phyloP scores from a whole-genome alignment of 35 echinoderm and acorn worm genomes.

The Chiridota heheva region DNA sequence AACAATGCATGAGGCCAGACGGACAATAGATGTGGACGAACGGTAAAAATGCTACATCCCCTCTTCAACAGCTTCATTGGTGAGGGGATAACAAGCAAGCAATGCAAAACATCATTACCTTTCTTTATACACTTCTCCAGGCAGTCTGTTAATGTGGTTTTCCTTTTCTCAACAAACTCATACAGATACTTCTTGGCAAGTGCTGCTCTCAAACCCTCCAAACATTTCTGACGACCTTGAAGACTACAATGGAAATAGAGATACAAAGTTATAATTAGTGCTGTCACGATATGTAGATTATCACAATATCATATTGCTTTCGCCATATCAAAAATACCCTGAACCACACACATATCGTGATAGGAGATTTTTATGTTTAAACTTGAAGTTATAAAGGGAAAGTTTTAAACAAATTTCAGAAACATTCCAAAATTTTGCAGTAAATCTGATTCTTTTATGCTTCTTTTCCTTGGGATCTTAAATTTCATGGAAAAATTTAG shows the following conservation, averaged over 20 bases:
- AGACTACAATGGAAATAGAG: constrained; percentile 58
- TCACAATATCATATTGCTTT: neutral
- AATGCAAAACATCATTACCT: constrained; percentile 43
- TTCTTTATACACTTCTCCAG: constrained; percentile 87
- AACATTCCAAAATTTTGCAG: neutral
- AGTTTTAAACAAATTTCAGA: neutral
- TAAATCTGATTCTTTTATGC: too few species aligned
- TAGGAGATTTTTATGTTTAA: neutral
- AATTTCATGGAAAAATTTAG: too few species aligned
- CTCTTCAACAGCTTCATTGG: too few species aligned
- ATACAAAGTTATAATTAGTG: neutral
- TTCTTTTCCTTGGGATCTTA: too few species aligned
- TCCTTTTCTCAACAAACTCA: constrained; percentile 85
- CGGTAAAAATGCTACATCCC: too few species aligned
- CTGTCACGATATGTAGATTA: neutral
- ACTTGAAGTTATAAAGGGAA: neutral
- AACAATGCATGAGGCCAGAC: too few species aligned
- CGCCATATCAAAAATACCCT: neutral
- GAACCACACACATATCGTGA: neutral
- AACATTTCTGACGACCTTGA: constrained; percentile 71
- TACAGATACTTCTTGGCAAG: constrained; percentile 69
- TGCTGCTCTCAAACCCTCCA: constrained; percentile 71
- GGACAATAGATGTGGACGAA: too few species aligned
- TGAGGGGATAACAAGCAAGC: neutral
- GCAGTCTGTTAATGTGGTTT: constrained; percentile 88